These are phyloP conservation scores for Orbicella faveolata DNA, from an alignment of 64 coral and sea anemone genomes.

Conservation along the genomic window DNA sequence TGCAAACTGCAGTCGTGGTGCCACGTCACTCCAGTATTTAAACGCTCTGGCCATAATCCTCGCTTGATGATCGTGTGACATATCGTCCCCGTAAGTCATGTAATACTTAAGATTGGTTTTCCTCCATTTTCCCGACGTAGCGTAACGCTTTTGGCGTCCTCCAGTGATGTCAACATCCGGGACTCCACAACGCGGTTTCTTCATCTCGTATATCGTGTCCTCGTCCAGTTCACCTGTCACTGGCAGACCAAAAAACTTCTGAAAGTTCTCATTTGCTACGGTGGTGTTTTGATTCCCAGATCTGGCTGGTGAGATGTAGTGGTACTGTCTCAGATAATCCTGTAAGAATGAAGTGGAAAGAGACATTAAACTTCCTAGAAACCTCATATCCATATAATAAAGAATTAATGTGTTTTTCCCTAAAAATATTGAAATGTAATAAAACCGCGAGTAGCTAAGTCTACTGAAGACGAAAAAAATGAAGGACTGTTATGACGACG, in stretches of 20 bases:
- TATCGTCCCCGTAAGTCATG: constrained; percentile 32
- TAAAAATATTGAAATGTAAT: too few relatives aligned
- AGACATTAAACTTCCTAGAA: too few relatives aligned
- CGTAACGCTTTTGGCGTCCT: background rate
- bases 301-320: constrained; percentile 13
- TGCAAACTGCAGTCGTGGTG: constrained; percentile 16
- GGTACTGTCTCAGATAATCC: constrained; percentile 29
- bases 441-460: too few relatives aligned
- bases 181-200: constrained; percentile 50
- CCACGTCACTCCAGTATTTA: constrained; percentile 27
- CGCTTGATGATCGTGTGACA: constrained; percentile 5
- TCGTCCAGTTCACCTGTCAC: constrained; percentile 39
- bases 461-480: too few relatives aligned
- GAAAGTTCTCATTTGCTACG: constrained; percentile 22
- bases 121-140: background rate
- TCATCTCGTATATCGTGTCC: constrained; percentile 33
- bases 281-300: background rate
- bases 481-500: too few relatives aligned
- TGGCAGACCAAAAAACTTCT: constrained; percentile 40
- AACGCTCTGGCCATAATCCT: constrained; percentile 17
- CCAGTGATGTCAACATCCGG: constrained; percentile 7
- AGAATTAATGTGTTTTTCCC: too few relatives aligned
- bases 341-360: background rate
- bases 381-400: too few relatives aligned
- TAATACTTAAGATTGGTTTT: constrained; percentile 35